A percentile compares a stretch with the other conserved stretches of the same genome.
These are phyloP conservation scores for Nycticebus coucang DNA, from an alignment of 2,113 vertebrate species.

Conservation along the genomic window DNA sequence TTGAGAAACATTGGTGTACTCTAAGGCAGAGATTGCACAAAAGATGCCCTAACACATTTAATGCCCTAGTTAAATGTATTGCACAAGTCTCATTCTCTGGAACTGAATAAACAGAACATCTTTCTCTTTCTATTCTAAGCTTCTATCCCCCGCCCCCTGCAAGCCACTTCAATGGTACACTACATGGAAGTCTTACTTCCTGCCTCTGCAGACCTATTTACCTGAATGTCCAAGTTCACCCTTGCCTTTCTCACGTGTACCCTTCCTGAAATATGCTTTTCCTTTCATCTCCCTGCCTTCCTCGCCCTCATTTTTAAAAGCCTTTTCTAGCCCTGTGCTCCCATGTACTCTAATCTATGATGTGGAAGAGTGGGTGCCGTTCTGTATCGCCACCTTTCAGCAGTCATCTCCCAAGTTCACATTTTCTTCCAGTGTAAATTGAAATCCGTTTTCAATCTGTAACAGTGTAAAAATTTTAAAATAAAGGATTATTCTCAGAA, in stretches of 20 bases:
- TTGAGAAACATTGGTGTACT: slow-evolving; percentile 49
- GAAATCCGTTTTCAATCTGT: slow-evolving; percentile 53
- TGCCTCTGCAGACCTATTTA: slow-evolving; percentile 70
- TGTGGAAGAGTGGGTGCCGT: slow-evolving; percentile 77
- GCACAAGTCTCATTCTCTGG: slow-evolving; percentile 21
- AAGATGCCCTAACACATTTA: slow-evolving; percentile 53
- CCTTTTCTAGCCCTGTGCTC: slow-evolving; percentile 58
- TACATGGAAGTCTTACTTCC: slow-evolving; percentile 74
- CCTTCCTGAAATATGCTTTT: slow-evolving; percentile 54
- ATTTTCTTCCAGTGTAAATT: slow-evolving; percentile 59
- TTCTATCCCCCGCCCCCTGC: not conserved
- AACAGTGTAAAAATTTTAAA: not conserved
- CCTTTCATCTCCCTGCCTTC: slow-evolving; percentile 62
- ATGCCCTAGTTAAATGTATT: slow-evolving; percentile 56
- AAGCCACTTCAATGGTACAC: slow-evolving; percentile 45
- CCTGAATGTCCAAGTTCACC: slow-evolving; percentile 63
- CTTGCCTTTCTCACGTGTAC: slow-evolving; percentile 28
- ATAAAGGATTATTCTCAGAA: slow-evolving; percentile 52
- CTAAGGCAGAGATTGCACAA: not conserved
- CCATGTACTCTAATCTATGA: slow-evolving; percentile 68
- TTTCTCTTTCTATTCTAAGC: slow-evolving; percentile 67
- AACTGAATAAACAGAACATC: slow-evolving; percentile 69
- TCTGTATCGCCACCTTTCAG: slow-evolving; percentile 78
- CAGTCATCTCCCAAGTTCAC: slow-evolving; percentile 62
- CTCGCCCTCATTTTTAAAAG: slow-evolving; percentile 28